Base-by-base conservation (phyloP, 2,888 invertebrate species). In the Mycalesis mineus region DNA sequence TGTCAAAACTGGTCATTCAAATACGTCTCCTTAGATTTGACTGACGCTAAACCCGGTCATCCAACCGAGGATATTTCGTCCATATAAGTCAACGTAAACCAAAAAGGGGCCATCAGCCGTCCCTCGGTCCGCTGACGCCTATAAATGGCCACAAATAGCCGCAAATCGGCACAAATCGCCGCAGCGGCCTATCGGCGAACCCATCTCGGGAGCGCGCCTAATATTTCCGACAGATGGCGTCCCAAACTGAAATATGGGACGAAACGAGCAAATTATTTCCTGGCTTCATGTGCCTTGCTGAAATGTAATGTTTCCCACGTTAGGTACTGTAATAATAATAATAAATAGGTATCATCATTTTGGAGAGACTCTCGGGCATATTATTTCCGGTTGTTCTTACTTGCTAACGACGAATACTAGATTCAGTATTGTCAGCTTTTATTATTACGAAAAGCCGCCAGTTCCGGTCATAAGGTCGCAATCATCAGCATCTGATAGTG, bases 91-190 rank as follows among this genome's bases (percentile, higher is more conserved):
- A 28, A 44, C 47, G 47, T 28, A 11, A 29, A 55, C 33, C 8
- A 22, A 14, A 8, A 44, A 54, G 44, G 29, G 42, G 17, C 8
- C 48, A 47, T 54, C 60, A 50, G 22, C 7, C 44, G 36, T 13
- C 54, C 54, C 13, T 44, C 39, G 39, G 51, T 39, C 14, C 58
- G 60, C 62, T 60, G 64, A 64, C 64, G 64, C 62, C 61, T 45
- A 15, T 60, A 55, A 64, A 53, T 42, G 60, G 17, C 55, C 57
- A 58, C 60, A 64, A 64, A 53, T 42, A 58, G 17, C 55, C 57
- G 57, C 60, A 64, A 64, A 53, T 42, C 58, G 17, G 52, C 57
- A 58, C 60, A 64, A 58, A 62, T 60, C 58, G 58, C 55, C 49
- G 48, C 49, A 61, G 49, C 48, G 45, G 39, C 41, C 53, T 63